phyloP scores from a whole-genome alignment of 2,797 vertebrate genomes.

The Simalia tracyae region DNA sequence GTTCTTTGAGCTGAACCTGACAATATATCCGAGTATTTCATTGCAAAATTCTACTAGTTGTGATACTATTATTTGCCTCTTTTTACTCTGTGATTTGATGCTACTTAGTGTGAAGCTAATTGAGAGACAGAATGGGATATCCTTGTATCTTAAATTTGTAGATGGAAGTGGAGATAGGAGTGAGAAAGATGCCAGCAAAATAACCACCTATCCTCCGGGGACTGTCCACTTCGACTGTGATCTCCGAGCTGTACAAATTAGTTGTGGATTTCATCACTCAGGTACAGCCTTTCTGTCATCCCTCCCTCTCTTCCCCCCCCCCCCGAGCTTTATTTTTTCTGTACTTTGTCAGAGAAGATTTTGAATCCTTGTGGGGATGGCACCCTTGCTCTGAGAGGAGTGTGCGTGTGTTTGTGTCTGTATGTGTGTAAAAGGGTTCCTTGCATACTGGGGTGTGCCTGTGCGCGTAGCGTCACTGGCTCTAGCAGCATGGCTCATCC shows the following conservation, averaged over 20 bases:
- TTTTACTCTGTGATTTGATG: slow-evolving; percentile 37
- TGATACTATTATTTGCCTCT: slow-evolving; percentile 42
- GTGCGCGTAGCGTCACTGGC: not conserved
- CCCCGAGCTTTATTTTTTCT: not conserved
- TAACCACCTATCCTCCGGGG: slow-evolving; percentile 97
- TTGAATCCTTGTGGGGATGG: not conserved
- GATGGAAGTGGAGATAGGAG: slow-evolving; percentile 96
- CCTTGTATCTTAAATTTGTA: slow-evolving; percentile 70
- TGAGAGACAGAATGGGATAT: slow-evolving; percentile 34
- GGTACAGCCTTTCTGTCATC: slow-evolving; percentile 73
- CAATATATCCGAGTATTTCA: not conserved
- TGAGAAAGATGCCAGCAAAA: slow-evolving; percentile 98
- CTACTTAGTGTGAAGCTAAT: slow-evolving; percentile 31
- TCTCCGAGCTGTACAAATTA: slow-evolving; percentile 93
- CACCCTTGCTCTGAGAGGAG: not conserved
- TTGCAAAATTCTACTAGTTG: slow-evolving; percentile 52
- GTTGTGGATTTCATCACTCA: slow-evolving; percentile 98
- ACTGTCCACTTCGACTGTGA: slow-evolving; percentile 94
- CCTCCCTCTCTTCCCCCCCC: not conserved
- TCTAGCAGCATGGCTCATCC: not conserved
- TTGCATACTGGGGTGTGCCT: not conserved
- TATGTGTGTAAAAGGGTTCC: not conserved
- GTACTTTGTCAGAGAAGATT: not conserved
- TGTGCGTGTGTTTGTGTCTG: not conserved
- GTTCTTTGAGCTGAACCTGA: too few relatives aligned